A percentile compares a stretch with the other conserved stretches of the same genome.
Conservation (phyloP, 1,140 invertebrate genomes). For the Drosophila nigromelanica region DNA sequence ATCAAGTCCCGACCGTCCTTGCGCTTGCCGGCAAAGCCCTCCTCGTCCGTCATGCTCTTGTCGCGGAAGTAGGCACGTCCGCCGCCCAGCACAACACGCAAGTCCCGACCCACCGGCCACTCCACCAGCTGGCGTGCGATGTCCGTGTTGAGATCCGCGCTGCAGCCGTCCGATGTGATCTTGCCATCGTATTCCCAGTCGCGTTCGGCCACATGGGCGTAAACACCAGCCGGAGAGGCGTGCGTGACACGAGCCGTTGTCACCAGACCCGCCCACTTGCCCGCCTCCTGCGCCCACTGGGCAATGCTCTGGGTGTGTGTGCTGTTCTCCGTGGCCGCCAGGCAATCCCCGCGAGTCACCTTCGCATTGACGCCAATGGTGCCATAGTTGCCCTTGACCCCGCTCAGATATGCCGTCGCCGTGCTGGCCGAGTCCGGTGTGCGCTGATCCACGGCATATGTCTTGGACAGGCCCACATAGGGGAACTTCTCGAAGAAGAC, state of each 20-base stretch:
- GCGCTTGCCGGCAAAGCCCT: conserved; percentile 87
- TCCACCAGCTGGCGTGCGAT: conserved; percentile 90
- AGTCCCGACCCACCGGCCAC: conserved; percentile 86
- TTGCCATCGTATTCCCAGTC: conserved; percentile 90
- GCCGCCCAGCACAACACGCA: conserved; percentile 89
- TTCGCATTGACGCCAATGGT: conserved; percentile 89
- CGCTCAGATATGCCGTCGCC: conserved; percentile 91
- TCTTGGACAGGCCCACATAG: conserved; percentile 89
- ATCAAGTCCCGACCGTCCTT: conserved; percentile 86
- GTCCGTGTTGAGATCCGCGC: conserved; percentile 85
- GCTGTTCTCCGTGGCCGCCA: conserved; percentile 63
- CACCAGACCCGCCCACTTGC: conserved; percentile 90
- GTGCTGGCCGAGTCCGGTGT: conserved; percentile 91
- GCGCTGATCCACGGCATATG: conserved; percentile 90
- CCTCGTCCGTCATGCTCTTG: conserved; percentile 86
- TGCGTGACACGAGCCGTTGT: conserved; percentile 92
- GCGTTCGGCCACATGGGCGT: conserved; percentile 90
- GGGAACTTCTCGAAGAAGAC: conserved; percentile 91
- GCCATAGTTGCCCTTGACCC: conserved; percentile 91
- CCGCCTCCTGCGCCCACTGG: conserved; percentile 89
- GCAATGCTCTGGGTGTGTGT: conserved; percentile 86
- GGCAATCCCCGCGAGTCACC: conserved; percentile 86
- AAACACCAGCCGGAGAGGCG: conserved; percentile 91
- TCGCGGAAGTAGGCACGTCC: conserved; percentile 88
- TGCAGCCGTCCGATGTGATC: conserved; percentile 76